phyloP scores from a whole-genome alignment of 2,888 invertebrate genomes.

The Leucoma salicis region DNA sequence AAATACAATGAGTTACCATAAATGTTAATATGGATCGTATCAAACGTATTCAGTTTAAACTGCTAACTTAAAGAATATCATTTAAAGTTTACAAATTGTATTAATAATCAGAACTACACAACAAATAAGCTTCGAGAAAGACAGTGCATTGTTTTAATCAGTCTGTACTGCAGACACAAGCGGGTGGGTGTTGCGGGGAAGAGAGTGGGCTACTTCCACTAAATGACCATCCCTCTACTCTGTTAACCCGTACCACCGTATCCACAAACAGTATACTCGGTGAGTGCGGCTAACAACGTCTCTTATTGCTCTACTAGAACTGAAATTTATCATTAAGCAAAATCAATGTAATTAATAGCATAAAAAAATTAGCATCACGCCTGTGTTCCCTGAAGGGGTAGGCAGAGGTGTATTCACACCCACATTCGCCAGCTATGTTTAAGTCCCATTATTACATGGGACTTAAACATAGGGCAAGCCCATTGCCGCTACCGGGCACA shows the following conservation, averaged over 20 bases:
- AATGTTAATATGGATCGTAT: too few species aligned
- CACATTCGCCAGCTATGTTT: too few species aligned
- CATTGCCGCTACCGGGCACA: too few species aligned
- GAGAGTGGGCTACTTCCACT: slow-evolving; percentile 62
- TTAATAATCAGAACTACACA: slow-evolving; percentile 55
- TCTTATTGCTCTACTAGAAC: slow-evolving; percentile 39
- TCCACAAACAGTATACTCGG: slow-evolving; percentile 78
- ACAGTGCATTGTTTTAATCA: slow-evolving; percentile 77
- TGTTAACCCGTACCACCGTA: slow-evolving; percentile 77
- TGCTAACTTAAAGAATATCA: too few species aligned
- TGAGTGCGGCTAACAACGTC: slow-evolving; percentile 56
- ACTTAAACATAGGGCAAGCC: too few species aligned
- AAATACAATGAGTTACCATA: not conserved
- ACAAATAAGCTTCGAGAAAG: slow-evolving; percentile 67
- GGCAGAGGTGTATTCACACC: too few species aligned
- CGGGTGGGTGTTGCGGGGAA: slow-evolving; percentile 23
- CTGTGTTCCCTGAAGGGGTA: too few species aligned
- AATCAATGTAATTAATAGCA: too few species aligned
- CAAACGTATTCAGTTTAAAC: too few species aligned
- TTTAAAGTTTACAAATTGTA: slow-evolving; percentile 31
- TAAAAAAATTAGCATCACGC: too few species aligned
- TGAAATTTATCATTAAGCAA: slow-evolving; percentile 6
- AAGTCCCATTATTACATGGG: too few species aligned
- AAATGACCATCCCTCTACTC: slow-evolving; percentile 78
- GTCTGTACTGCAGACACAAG: slow-evolving; percentile 66